phyloP scores from a whole-genome alignment of 2,113 vertebrate species.

The Corythaixoides concolor region DNA sequence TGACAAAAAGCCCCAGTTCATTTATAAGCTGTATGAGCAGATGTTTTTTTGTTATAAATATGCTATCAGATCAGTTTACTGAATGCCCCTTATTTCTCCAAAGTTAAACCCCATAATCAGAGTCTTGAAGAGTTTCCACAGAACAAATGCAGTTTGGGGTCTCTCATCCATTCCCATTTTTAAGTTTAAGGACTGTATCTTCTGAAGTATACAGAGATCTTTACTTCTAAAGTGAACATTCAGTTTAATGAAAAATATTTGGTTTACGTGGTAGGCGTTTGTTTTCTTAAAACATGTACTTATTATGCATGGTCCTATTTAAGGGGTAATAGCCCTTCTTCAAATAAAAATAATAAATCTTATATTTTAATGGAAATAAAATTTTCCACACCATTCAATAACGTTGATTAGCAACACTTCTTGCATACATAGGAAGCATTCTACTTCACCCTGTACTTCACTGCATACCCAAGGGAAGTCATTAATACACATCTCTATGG shows the following conservation, averaged over 20 bases:
- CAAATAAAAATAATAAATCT: neutral
- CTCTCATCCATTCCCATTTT: neutral
- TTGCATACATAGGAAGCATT: neutral
- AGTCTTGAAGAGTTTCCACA: neutral
- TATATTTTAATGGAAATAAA: neutral
- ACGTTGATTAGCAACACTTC: neutral
- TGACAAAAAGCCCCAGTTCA: neutral
- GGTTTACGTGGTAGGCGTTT: neutral
- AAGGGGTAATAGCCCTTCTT: neutral
- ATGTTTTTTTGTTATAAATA: neutral
- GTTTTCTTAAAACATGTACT: neutral
- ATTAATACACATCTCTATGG: conserved; percentile 13
- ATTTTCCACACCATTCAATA: neutral
- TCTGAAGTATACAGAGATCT: neutral
- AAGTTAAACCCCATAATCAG: neutral
- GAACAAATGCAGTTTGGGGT: neutral
- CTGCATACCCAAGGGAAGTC: neutral
- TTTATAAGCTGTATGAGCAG: neutral
- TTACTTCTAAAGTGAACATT: neutral
- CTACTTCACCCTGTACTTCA: conserved; percentile 3
- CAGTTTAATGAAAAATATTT: neutral
- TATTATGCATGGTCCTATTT: neutral
- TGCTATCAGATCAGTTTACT: neutral
- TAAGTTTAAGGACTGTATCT: neutral
- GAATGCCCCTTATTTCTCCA: neutral